Base-by-base conservation (phyloP, 1,140 invertebrate genomes). In the Eupeodes corollae region DNA sequence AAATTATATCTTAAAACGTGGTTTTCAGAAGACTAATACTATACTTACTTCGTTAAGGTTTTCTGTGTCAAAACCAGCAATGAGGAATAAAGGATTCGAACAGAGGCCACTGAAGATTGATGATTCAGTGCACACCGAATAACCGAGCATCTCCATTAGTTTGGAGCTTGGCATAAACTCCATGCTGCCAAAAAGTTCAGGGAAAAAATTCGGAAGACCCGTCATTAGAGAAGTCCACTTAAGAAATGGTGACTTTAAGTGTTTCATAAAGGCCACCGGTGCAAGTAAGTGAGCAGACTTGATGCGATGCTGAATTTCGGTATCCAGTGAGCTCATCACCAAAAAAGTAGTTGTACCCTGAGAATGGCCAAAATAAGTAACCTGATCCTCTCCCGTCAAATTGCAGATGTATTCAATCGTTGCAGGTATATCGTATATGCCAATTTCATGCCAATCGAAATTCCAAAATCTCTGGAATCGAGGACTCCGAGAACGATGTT, bases 391-490 rank as follows among this genome's bases (percentile, higher is more conserved):
- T 14, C 55, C 62, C 0, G 81, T 82, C 1, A 44, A 51, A 3
- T 74, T 57, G 1, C 85, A 53, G 11, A 81, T 71, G 49, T 79
- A 73, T 52, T 87, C 77, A 11, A 91, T 78, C 73, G 82, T 80
- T 0, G 84, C 78, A 13, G 86, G 84, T 30, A 88, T 52, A 65
- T 91, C 87, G 44, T 77, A 76, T 0, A 71, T 62, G 6, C 82
- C 85, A 58, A 88, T 85, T 60, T 90, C 83, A 54, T 90, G 82
- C 65, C 73, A 79, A 52, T 67, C 70, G 54, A 70, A 76, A 40
- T 72, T 61, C 74, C 73, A 76, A 59, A 73, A 77, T 14, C 70
- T 61, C 52, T 11, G 68, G 49, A 14, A 67, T 55, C 16, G 60
- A n/a, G n/a, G 73, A 46, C 56, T 68, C 38, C 76, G 70, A 49